Conservation (phyloP, 1,140 invertebrate genomes). For the Drosophila bocqueti region DNA sequence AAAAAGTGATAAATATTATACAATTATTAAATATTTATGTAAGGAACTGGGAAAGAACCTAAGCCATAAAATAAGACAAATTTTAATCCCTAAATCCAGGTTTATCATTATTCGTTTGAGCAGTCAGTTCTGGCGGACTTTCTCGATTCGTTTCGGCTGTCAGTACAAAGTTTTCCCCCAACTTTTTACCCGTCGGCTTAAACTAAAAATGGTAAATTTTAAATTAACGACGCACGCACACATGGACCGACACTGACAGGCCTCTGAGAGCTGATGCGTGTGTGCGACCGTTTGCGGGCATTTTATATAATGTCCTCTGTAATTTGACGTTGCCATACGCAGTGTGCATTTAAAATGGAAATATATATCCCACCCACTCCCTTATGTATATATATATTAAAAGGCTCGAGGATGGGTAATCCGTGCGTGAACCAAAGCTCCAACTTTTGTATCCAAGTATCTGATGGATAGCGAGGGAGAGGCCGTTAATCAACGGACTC, state of each 20-base stretch:
- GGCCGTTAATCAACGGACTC: constrained; percentile 32
- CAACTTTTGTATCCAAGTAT: constrained; percentile 43
- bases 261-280: constrained; percentile 24
- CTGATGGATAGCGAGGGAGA: constrained; percentile 29
- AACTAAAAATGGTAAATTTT: constrained; percentile 76
- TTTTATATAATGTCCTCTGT: constrained; percentile 77
- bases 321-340: constrained; percentile 73
- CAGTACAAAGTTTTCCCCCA: constrained; percentile 10
- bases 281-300: constrained; percentile 44
- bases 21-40: neutral
- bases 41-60: neutral
- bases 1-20: neutral
- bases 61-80: neutral
- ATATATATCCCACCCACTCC: constrained; percentile 36
- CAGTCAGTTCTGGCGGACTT: constrained; percentile 8
- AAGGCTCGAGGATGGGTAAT: constrained; percentile 16
- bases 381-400: constrained; percentile 13
- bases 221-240: constrained; percentile 62
- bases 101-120: neutral
- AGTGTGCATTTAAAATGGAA: constrained; percentile 70
- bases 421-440: constrained; percentile 25
- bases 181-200: constrained; percentile 47
- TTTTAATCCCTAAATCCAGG: neutral
- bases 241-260: constrained; percentile 29
- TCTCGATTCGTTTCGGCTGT: constrained; percentile 37